Evolutionary conservation across 2,888 invertebrate genomes (phyloP).

Genomic region (Pycnomerus fuliginosus): DNA sequence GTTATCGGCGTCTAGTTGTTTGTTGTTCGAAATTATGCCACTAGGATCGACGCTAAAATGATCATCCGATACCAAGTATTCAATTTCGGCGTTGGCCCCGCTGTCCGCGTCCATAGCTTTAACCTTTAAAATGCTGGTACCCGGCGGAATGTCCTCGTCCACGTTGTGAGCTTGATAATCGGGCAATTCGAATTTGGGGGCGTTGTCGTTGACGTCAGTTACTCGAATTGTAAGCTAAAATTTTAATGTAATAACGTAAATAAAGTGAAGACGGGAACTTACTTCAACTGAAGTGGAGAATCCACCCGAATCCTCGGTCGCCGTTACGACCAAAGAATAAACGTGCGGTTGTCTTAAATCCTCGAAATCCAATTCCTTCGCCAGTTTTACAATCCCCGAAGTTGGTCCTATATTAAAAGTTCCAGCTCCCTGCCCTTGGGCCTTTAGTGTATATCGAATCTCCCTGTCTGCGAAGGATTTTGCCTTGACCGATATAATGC

Average conservation of each 20-base stretch:
- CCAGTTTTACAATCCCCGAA: constrained; percentile 92
- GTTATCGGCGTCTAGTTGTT: constrained; percentile 92
- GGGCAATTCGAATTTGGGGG: constrained; percentile 93
- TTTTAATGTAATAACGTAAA: neutral
- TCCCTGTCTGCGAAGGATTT: constrained; percentile 96
- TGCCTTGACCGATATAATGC: constrained; percentile 95
- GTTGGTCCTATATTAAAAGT: constrained; percentile 94
- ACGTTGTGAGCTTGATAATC: constrained; percentile 97
- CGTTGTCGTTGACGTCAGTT: constrained; percentile 96
- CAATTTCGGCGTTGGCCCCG: constrained; percentile 92
- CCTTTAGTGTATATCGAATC: constrained; percentile 93
- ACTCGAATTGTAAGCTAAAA: constrained; percentile 88
- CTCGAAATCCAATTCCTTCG: constrained; percentile 96
- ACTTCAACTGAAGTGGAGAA: constrained; percentile 95
- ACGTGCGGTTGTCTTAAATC: constrained; percentile 92
- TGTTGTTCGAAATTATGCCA: constrained; percentile 90
- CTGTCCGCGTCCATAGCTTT: constrained; percentile 95
- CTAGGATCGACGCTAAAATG: constrained; percentile 93
- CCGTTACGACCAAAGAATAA: constrained; percentile 89
- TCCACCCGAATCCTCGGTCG: constrained; percentile 96
- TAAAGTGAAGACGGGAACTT: constrained; percentile 28
- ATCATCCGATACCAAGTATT: constrained; percentile 87
- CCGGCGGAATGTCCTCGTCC: constrained; percentile 90
- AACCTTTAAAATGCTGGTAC: constrained; percentile 90
- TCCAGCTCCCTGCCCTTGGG: constrained; percentile 91